Percentiles rank a stretch among this genome's conserved stretches.
Evolutionary conservation across 2,888 invertebrate species (phyloP).

Genomic region (Chrysina gloriosa): DNA sequence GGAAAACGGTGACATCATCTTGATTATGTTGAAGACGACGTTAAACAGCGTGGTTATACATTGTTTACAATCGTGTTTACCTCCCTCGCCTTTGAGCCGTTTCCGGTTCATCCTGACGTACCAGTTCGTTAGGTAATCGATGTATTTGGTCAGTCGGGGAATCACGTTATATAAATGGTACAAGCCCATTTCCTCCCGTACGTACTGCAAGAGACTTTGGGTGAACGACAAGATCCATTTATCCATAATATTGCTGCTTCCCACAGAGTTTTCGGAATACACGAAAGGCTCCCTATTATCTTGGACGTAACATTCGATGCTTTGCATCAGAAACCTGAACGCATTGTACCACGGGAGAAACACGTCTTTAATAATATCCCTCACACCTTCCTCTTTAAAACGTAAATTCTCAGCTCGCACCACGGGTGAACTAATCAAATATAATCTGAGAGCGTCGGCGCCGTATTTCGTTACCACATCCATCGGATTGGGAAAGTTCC

Average conservation of each 20-base stretch:
- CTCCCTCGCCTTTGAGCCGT: constrained; percentile 92
- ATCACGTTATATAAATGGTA: constrained; percentile 97
- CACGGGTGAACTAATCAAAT: constrained; percentile 97
- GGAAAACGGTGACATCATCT: constrained; percentile 97
- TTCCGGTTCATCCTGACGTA: constrained; percentile 97
- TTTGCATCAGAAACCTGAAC: constrained; percentile 93
- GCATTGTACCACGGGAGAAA: constrained; percentile 98
- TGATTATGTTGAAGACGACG: constrained; percentile 88
- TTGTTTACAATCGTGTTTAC: constrained; percentile 81
- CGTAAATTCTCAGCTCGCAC: constrained; percentile 96
- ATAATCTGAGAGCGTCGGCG: constrained; percentile 95
- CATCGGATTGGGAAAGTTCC: constrained; percentile 98
- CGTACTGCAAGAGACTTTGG: constrained; percentile 89
- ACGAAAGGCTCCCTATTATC: constrained; percentile 65
- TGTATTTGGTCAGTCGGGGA: constrained; percentile 92
- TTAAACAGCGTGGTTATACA: constrained; percentile 90
- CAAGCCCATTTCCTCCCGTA: constrained; percentile 92
- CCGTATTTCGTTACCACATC: constrained; percentile 92
- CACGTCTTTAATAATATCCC: constrained; percentile 96
- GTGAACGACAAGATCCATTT: constrained; percentile 97
- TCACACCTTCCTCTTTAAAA: constrained; percentile 97
- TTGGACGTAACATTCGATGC: constrained; percentile 83
- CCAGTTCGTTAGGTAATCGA: constrained; percentile 98
- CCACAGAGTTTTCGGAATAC: constrained; percentile 60
- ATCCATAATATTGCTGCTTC: constrained; percentile 87